A percentile compares a stretch with the other conserved stretches of the same genome.
Evolutionary conservation across 2,797 vertebrate species (phyloP).

Genomic region (Myotis myotis): DNA sequence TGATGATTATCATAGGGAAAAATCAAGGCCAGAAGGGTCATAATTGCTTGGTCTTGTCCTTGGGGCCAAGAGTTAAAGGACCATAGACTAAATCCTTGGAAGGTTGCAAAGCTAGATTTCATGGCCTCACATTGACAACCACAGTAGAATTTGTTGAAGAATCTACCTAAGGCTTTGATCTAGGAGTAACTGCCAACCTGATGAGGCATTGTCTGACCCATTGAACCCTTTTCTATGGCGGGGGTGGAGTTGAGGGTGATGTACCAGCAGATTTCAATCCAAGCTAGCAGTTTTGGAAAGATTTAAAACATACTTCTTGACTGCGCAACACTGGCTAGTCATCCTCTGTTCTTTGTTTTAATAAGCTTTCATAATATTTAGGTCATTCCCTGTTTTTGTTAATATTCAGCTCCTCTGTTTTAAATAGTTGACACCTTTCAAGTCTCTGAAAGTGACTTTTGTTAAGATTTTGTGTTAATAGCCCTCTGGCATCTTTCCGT

Average conservation of each 20-base stretch:
- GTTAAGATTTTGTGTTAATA: neutral
- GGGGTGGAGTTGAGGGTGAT: neutral
- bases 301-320: slow-evolving; percentile 61
- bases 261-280: slow-evolving; percentile 11
- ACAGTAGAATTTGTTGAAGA: slow-evolving; percentile 58
- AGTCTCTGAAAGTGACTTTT: slow-evolving; percentile 44
- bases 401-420: slow-evolving; percentile 61
- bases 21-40: slow-evolving; percentile 70
- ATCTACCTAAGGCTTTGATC: slow-evolving; percentile 75
- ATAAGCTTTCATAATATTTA: slow-evolving; percentile 20
- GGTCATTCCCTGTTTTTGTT: slow-evolving; percentile 74
- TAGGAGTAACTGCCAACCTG: slow-evolving; percentile 78
- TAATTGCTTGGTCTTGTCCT: slow-evolving; percentile 61
- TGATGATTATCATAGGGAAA: slow-evolving; percentile 61
- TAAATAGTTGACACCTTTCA: slow-evolving; percentile 64
- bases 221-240: slow-evolving; percentile 69
- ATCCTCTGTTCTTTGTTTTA: slow-evolving; percentile 63
- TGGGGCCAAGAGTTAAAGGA: slow-evolving; percentile 54
- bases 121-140: slow-evolving; percentile 64
- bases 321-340: slow-evolving; percentile 58
- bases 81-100: slow-evolving; percentile 58
- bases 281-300: slow-evolving; percentile 52
- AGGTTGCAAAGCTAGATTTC: slow-evolving; percentile 70
- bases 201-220: slow-evolving; percentile 76
- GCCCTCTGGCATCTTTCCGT: neutral